Evolutionary conservation across 2,113 vertebrate species (phyloP).

Genomic region (Entomyzon cyanotis): DNA sequence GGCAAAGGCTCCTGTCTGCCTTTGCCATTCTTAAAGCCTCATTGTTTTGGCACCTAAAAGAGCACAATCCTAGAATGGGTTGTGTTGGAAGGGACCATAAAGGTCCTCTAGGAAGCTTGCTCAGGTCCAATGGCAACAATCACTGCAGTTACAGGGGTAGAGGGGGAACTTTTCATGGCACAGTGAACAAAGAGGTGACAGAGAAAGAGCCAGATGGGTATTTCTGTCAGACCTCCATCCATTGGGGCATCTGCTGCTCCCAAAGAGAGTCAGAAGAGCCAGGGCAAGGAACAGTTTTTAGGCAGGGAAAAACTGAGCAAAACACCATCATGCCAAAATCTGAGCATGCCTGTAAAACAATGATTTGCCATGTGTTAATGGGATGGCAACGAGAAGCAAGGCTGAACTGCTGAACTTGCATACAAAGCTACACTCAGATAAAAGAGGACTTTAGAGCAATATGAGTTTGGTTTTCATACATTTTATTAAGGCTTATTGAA

Average conservation of each 20-base stretch:
- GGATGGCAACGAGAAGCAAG: neutral
- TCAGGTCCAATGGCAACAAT: neutral
- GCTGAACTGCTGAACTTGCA: neutral
- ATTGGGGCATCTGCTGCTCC: no score
- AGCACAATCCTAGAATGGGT: no score
- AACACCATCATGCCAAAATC: neutral
- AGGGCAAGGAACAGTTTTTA: neutral
- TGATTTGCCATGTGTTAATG: neutral
- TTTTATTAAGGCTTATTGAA: neutral
- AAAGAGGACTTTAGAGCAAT: neutral
- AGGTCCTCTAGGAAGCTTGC: slow-evolving; percentile 25
- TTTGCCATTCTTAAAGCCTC: no score
- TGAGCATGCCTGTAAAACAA: neutral
- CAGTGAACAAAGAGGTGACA: no score
- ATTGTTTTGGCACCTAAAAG: no score
- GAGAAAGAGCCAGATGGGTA: no score
- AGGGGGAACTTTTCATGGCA: no score
- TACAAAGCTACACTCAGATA: neutral
- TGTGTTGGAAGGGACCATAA: no score
- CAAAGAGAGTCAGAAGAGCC: no score
- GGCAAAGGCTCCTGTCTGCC: no score
- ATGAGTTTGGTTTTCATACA: neutral
- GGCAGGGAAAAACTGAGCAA: neutral
- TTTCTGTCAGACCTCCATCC: no score
- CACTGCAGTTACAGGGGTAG: no score